Evolutionary conservation across 2,113 vertebrate species (phyloP).

Genomic region (Ginglymostoma cirratum): DNA sequence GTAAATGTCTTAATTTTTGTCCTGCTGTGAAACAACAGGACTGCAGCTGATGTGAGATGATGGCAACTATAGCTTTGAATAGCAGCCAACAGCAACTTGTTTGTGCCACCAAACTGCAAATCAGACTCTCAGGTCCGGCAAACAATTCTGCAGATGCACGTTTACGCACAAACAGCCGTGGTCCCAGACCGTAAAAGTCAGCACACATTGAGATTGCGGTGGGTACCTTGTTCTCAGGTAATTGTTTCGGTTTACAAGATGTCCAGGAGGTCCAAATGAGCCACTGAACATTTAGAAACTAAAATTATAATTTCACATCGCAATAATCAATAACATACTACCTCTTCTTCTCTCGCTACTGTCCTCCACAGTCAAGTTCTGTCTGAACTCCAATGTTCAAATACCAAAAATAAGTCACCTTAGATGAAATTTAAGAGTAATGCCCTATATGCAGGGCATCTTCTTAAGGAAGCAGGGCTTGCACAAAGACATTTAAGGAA

Average conservation of each 20-base stretch:
- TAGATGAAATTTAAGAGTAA: not conserved
- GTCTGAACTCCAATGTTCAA: not conserved
- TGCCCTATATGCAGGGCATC: not conserved
- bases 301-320: not conserved
- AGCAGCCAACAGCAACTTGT: slow-evolving; percentile 1
- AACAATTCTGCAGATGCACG: not conserved
- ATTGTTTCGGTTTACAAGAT: not conserved
- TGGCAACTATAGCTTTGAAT: not conserved
- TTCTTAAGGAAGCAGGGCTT: not conserved
- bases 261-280: not conserved
- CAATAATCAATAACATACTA: not conserved
- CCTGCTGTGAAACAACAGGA: not conserved
- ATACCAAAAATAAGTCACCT: not conserved
- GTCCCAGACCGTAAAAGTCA: not conserved
- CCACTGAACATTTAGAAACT: not conserved
- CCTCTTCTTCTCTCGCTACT: not conserved
- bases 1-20: not conserved
- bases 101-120: not conserved
- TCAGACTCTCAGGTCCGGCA: not conserved
- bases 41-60: not conserved
- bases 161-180: not conserved
- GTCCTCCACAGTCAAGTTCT: not conserved
- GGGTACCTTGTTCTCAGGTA: not conserved
- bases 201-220: not conserved
- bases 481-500: not conserved